These are phyloP conservation scores for Ramphastos sulfuratus DNA, from an alignment of 2,113 vertebrate genomes.

Conservation along the genomic window DNA sequence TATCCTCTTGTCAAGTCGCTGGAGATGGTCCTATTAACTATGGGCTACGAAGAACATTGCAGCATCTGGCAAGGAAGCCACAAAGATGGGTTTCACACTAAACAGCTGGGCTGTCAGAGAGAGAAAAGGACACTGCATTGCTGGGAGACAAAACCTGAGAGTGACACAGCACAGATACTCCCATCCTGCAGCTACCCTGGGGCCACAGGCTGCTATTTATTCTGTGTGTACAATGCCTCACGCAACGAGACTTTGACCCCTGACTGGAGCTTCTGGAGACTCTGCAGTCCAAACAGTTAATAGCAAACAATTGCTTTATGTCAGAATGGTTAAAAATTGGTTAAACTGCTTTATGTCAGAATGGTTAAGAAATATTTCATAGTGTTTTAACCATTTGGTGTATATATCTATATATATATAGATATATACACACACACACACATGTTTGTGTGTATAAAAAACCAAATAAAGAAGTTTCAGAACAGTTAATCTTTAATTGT, in stretches of 20 bases:
- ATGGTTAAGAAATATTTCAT: constrained; percentile 62
- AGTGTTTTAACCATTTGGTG: constrained; percentile 40
- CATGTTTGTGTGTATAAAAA: not conserved
- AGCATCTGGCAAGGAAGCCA: not conserved
- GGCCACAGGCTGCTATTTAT: not conserved
- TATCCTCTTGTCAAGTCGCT: not conserved
- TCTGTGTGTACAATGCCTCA: not conserved
- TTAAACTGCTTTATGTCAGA: not conserved
- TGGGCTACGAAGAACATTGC: not conserved
- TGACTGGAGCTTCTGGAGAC: not conserved
- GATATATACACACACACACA: too few species aligned
- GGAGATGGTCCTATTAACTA: not conserved
- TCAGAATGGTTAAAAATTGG: not conserved
- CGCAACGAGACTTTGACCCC: constrained; percentile 2
- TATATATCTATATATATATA: too few species aligned
- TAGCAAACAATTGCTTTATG: constrained; percentile 38
- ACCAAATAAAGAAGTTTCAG: constrained; percentile 36
- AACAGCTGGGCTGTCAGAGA: not conserved
- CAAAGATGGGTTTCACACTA: not conserved
- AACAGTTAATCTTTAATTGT: constrained; percentile 62
- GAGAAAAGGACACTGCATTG: not conserved
- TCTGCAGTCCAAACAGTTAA: not conserved
- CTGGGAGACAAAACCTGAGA: not conserved
- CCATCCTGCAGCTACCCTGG: not conserved
- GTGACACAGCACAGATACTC: not conserved